Conservation (phyloP, 1,140 invertebrate species). For the Apis laboriosa region DNA sequence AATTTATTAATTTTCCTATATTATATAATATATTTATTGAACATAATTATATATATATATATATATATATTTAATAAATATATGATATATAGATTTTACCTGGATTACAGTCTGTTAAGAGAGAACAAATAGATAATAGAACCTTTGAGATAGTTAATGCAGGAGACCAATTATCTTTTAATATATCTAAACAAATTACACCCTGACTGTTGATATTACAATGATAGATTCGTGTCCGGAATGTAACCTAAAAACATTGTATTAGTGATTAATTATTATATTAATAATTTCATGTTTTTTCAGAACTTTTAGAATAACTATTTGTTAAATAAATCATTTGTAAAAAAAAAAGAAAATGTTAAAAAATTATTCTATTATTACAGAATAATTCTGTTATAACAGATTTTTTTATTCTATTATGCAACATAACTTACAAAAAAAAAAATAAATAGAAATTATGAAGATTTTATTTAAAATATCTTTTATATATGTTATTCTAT, state of each 20-base stretch:
- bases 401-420: neutral
- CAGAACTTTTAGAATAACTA: neutral
- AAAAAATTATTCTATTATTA: neutral
- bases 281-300: neutral
- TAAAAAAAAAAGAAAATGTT: too few species aligned
- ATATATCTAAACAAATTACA: constrained; percentile 96
- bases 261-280: constrained; percentile 23
- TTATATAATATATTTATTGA: neutral
- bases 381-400: neutral
- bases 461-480: neutral
- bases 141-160: constrained; percentile 97
- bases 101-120: constrained; percentile 97
- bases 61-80: constrained; percentile 1
- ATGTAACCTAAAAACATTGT: constrained; percentile 89
- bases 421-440: neutral
- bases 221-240: constrained; percentile 97
- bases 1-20: neutral
- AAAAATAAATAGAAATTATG: neutral
- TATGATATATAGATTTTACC: constrained; percentile 82
- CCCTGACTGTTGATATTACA: constrained; percentile 99
- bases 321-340: too few species aligned
- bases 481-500: neutral
- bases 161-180: constrained; percentile 98
- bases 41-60: neutral
- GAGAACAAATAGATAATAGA: constrained; percentile 95